Percentiles rank a stretch among this genome's conserved stretches.
phyloP scores from a whole-genome alignment of 2,113 vertebrate species.

The Elephas maximus region DNA sequence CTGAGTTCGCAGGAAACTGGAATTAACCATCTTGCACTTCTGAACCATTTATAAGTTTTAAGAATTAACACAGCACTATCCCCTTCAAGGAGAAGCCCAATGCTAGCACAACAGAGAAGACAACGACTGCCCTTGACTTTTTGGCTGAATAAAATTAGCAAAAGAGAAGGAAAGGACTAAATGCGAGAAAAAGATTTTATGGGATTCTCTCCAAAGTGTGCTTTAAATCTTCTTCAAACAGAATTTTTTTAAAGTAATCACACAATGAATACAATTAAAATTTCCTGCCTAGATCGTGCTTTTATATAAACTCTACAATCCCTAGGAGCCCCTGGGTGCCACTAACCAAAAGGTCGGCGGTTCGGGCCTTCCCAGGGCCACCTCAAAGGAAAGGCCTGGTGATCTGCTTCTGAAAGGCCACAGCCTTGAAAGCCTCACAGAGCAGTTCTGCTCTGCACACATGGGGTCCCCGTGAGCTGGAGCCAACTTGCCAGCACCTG shows the following conservation, averaged over 20 bases:
- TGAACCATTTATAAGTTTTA: not conserved
- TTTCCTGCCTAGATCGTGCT: not conserved
- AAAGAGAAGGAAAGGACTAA: not conserved
- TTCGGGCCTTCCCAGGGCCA: not conserved
- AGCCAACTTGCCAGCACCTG: not conserved
- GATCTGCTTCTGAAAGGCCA: too few relatives aligned
- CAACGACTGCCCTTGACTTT: not conserved
- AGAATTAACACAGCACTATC: not conserved
- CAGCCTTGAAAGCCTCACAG: not conserved
- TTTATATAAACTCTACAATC: not conserved
- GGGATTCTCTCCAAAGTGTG: not conserved
- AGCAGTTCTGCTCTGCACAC: not conserved
- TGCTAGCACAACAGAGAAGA: not conserved
- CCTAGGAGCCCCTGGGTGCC: not conserved
- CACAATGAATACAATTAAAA: not conserved
- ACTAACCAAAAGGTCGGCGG: not conserved
- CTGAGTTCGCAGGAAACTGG: not conserved
- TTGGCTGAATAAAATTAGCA: slow-evolving; percentile 17
- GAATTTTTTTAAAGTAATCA: not conserved
- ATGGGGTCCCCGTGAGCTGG: not conserved
- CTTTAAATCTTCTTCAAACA: slow-evolving; percentile 10
- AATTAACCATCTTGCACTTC: not conserved
- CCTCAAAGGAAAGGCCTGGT: not conserved
- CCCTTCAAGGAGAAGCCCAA: not conserved
- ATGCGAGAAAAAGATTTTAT: not conserved